Base-by-base conservation (phyloP, 30 jellyfish, hydroid and myxozoan species). In the Aurelia aurita complex sp. Pacific region DNA sequence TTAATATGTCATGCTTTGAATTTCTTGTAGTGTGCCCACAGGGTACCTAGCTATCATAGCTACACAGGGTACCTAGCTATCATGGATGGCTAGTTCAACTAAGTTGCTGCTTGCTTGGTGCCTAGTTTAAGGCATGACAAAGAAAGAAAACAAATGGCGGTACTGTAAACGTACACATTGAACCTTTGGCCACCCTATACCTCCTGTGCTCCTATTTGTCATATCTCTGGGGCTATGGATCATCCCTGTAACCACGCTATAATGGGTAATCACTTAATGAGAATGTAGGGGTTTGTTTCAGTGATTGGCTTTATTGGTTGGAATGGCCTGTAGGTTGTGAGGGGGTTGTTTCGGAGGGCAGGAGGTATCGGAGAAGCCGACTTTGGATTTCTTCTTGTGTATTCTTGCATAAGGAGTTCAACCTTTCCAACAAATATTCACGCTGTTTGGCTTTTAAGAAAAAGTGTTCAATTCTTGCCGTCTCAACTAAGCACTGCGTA, bases 341-440 rank as follows among this genome's bases (percentile, higher is more conserved):
- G 53, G 72, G 55, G 67, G 84, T 76, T 57, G 60, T 67, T 43
- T 15, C 12, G 76, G 93, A 84, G 93, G 93, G 93, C 93, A 84
- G 93, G 87, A 84, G 93, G 85, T 84, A 84, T 84, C 93, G 93
- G 93, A 77, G 93, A 84, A 84, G 84, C 93, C 85, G 42, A 43
- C 52, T 77, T 63, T 78, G 54, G 88, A 78, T 57, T 84, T 74
- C 79, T 84, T 73, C 70, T 60, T 84, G 74, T 84, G 84, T 66
- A 38, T 42, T 81, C 79, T 81, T 73, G 74, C 73, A n/a, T 23
- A 63, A 23, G 64, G 54, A 13, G 77, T 40, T 34, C 38, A 46
- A 46, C 57, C 57, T 46, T 4, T 46, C 57, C 57, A 46, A 46
- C 57, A 46, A 43, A 46, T 46, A 14, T 46, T 46, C 57, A 46